A percentile compares a stretch with the other conserved stretches of the same genome.
These are phyloP conservation scores for Paralvinella palmiformis DNA, from an alignment of 1,140 invertebrate genomes.

Conservation along the genomic window DNA sequence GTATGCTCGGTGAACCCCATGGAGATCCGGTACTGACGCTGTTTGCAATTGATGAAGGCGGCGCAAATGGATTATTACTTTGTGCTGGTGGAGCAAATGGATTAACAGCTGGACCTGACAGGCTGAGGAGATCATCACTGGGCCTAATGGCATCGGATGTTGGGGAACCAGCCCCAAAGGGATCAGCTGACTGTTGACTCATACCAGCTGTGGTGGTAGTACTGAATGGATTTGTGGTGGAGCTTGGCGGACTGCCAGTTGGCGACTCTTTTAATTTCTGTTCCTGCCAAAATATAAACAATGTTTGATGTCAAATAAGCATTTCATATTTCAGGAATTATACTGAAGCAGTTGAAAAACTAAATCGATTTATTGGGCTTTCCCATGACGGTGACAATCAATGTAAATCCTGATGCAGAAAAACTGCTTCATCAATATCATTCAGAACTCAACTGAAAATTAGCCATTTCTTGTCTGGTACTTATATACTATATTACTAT, in stretches of 20 bases:
- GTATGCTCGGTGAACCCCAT: background rate
- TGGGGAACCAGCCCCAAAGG: background rate
- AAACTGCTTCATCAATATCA: no score
- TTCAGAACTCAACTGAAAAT: no score
- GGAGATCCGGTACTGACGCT: background rate
- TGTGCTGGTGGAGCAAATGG: background rate
- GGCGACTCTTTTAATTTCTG: background rate
- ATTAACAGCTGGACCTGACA: background rate
- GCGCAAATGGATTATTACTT: background rate
- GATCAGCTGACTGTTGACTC: constrained; percentile 1
- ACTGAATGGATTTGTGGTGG: constrained; percentile 4
- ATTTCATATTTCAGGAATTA: no score
- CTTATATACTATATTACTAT: no score
- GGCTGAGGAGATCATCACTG: constrained; percentile 1
- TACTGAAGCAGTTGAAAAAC: no score
- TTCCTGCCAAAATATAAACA: background rate
- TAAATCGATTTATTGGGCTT: no score
- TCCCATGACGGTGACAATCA: no score
- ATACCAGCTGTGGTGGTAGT: background rate
- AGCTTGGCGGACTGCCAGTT: background rate
- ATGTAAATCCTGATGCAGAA: no score
- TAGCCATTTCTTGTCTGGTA: no score
- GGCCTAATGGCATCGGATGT: background rate
- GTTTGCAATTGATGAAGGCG: background rate
- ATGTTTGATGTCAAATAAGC: background rate